Conservation (phyloP, 2,113 vertebrate species). For the Psilopogon haemacephalus region DNA sequence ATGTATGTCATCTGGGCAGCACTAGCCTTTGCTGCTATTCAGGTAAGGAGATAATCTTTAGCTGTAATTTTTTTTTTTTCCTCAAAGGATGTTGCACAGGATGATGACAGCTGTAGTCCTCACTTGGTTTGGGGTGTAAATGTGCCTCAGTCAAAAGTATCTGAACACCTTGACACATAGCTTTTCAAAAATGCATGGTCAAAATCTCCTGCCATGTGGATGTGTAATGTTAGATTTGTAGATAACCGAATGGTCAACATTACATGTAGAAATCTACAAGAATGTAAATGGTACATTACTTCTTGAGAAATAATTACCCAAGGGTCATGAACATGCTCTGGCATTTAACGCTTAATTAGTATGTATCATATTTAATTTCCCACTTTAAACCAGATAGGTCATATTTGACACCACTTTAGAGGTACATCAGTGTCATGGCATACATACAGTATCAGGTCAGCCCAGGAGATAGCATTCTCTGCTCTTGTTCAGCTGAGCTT, state of each 20-base stretch:
- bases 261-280: not conserved
- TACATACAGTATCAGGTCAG: not conserved
- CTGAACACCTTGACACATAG: not conserved
- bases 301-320: not conserved
- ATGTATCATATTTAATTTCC: not conserved
- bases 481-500: not conserved
- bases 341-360: not conserved
- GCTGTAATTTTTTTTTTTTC: not conserved
- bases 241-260: not conserved
- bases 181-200: not conserved
- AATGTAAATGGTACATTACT: not conserved
- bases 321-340: not conserved
- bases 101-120: not conserved
- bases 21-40: constrained; percentile 92
- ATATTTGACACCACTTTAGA: not conserved
- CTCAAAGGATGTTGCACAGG: not conserved
- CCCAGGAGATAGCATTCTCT: not conserved
- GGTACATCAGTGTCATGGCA: not conserved
- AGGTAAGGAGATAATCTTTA: constrained; percentile 77
- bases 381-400: not conserved
- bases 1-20: constrained; percentile 98
- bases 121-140: not conserved
- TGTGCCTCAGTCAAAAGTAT: not conserved
- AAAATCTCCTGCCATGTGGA: not conserved
- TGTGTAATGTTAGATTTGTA: not conserved